These are phyloP conservation scores for Caenorhabditis virilis DNA, from an alignment of 2,888 invertebrate species.

Conservation along the genomic window DNA sequence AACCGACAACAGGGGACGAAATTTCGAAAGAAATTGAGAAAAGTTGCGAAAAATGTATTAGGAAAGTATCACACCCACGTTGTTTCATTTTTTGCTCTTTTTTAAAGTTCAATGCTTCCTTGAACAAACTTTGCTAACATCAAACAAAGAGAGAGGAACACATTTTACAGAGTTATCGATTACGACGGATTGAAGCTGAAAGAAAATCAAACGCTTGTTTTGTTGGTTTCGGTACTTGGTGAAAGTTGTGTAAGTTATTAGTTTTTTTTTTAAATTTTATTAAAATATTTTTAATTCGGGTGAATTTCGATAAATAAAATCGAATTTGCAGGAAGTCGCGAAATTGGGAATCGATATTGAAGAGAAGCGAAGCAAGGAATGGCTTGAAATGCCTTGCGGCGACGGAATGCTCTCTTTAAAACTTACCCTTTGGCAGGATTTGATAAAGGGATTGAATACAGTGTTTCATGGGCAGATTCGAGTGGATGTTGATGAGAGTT, in stretches of 20 bases:
- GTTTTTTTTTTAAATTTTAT: not conserved
- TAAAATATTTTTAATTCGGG: not conserved
- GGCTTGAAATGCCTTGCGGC: constrained; percentile 52
- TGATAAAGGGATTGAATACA: constrained; percentile 50
- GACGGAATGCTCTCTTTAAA: constrained; percentile 43
- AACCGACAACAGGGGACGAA: too few relatives aligned
- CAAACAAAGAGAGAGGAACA: too few relatives aligned
- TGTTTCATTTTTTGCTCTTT: too few relatives aligned
- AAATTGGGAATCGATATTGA: constrained; percentile 31
- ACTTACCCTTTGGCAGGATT: constrained; percentile 57
- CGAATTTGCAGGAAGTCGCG: constrained; percentile 28
- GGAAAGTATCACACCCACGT: too few relatives aligned
- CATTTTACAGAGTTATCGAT: constrained; percentile 55
- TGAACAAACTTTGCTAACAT: too few relatives aligned
- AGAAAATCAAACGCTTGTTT: constrained; percentile 40
- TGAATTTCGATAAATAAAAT: not conserved
- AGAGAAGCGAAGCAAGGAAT: constrained; percentile 48
- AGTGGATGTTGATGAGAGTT: constrained; percentile 49
- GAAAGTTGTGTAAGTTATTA: not conserved
- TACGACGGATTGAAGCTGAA: constrained; percentile 48
- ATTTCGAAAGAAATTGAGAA: too few relatives aligned
- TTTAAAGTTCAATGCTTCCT: too few relatives aligned
- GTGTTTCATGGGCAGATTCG: constrained; percentile 58
- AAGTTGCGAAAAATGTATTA: too few relatives aligned
- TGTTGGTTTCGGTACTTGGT: constrained; percentile 38